Evolutionary conservation across 2,888 invertebrate species (phyloP), one percentile per base, ranked within the genome.

Genomic region (Acanthacorydalis orientalis): DNA sequence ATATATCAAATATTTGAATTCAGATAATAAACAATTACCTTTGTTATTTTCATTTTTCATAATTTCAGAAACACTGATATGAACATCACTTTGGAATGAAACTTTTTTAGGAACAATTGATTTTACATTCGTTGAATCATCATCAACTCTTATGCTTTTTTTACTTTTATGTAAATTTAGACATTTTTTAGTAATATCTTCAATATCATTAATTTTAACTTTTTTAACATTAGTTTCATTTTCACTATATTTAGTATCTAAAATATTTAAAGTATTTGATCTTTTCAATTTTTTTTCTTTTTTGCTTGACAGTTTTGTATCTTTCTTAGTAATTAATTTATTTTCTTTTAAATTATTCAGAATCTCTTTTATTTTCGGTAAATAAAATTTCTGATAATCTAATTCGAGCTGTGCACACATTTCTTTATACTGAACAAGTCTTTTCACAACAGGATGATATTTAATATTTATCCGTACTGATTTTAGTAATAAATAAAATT

Each of bases 401-500:
- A 78, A 74, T 53, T 81, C 78, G 53, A 89, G 65, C 68, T 88
- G 79, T 51, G 77, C 74, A 43, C 90, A 65, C 56, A 90, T 69
- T 62, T 86, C 77, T 51, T 81, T 74, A 57, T 85, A 84, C 59
- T 89, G 86, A 50, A 83, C 80, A 46, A 96, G 69, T 51, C 88
- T 74, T 60, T 87, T 85, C 40, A 88, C 76, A 11, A 95, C 79
- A n/a, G 96, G 95, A 70, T 97, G 96, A 55, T 81, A 80, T 57
- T 80, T 77, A 16, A 87, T 72, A 47, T 76, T 73, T 16, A 74
- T 67, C 56, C 78, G 78, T 58, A 81, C 80, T 47, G 84, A 75
- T 70, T 91, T 91, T 12, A 95, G 65, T 55, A 87, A 71, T 54
- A 95, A 64, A 64, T 92, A 93, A 66, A 87, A 90, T 44, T 78